phyloP scores from a whole-genome alignment of 1,140 invertebrate species.

The Ips nitidus region DNA sequence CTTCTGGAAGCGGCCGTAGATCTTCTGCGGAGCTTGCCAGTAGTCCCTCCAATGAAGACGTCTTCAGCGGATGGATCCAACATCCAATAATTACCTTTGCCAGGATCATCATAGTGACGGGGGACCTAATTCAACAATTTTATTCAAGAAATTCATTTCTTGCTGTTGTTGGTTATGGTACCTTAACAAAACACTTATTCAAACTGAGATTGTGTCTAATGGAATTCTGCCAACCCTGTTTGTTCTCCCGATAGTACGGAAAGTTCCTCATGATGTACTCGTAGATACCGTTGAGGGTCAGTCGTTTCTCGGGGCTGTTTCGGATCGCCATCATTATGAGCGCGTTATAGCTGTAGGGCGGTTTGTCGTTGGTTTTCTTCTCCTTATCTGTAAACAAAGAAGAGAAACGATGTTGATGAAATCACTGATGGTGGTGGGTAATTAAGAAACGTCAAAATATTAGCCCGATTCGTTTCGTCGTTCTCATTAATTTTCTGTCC shows the following conservation, averaged over 20 bases:
- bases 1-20: constrained; percentile 85
- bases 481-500: background rate
- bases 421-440: background rate
- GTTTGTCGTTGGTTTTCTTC: constrained; percentile 77
- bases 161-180: constrained; percentile 3
- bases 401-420: background rate
- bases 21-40: constrained; percentile 87
- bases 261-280: constrained; percentile 99
- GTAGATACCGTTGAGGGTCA: constrained; percentile 98
- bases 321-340: constrained; percentile 99
- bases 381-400: constrained; percentile 49
- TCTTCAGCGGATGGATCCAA: constrained; percentile 92
- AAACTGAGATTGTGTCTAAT: constrained; percentile 96
- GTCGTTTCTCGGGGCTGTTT: constrained; percentile 83
- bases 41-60: constrained; percentile 96
- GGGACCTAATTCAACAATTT: constrained; percentile 60
- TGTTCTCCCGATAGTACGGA: constrained; percentile 97
- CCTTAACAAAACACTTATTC: constrained; percentile 98
- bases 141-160: background rate
- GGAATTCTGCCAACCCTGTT: constrained; percentile 99
- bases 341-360: constrained; percentile 97
- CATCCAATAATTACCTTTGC: constrained; percentile 97
- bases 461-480: constrained; percentile 11
- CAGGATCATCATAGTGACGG: constrained; percentile 90
- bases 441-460: constrained; percentile 12